These are phyloP conservation scores for Mobula birostris DNA, from an alignment of 2,113 vertebrate genomes.

Conservation along the genomic window DNA sequence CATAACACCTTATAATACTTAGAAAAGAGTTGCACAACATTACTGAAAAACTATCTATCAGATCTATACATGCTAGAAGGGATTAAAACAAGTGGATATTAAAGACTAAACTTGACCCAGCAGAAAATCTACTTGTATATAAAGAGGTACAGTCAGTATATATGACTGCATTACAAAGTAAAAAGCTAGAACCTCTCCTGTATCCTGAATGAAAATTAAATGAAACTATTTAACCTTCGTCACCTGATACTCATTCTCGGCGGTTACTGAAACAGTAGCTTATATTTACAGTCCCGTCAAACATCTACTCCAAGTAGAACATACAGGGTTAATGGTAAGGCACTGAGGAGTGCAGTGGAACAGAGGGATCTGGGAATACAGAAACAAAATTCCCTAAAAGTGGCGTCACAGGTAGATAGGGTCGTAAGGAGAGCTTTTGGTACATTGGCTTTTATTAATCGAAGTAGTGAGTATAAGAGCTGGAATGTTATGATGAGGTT, in stretches of 20 bases:
- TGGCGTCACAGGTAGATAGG: no score
- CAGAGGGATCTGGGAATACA: no score
- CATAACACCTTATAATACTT: not conserved
- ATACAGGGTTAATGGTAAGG: no score
- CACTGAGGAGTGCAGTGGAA: no score
- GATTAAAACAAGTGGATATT: not conserved
- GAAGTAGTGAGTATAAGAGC: no score
- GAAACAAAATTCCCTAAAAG: no score
- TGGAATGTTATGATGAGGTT: no score
- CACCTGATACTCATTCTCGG: not conserved
- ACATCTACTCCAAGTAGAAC: no score
- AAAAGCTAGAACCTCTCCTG: not conserved
- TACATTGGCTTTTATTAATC: no score
- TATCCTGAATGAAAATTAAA: not conserved
- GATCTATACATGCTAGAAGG: not conserved
- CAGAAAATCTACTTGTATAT: not conserved
- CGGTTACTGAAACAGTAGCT: not conserved
- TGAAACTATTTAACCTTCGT: not conserved
- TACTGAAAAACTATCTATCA: not conserved
- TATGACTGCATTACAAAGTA: not conserved
- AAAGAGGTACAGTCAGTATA: not conserved
- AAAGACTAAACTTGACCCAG: not conserved
- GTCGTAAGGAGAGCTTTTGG: no score
- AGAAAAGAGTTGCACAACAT: not conserved
- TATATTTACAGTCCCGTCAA: no score